Evolutionary conservation across 2,888 invertebrate species (phyloP).

Genomic region (Acleris literana): DNA sequence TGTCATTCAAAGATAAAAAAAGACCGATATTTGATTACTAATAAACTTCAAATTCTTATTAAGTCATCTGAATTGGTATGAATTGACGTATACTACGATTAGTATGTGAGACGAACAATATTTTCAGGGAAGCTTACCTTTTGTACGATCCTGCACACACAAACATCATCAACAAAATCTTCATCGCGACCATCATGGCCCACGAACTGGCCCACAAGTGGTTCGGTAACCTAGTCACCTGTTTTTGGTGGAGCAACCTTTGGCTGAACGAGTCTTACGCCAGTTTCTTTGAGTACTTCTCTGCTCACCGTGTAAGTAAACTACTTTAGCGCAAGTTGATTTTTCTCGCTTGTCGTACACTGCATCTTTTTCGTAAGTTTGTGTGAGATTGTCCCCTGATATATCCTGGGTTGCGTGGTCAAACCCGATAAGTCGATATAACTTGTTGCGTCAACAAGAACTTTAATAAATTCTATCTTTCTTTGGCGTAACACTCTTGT

Average conservation of each 20-base stretch:
- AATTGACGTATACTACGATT: too few species aligned
- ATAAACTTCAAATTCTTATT: too few species aligned
- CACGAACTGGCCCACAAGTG: slow-evolving; percentile 94
- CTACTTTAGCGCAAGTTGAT: background rate
- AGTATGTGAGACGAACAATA: background rate
- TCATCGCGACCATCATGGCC: slow-evolving; percentile 84
- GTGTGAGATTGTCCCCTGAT: too few species aligned
- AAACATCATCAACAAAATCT: slow-evolving; percentile 72
- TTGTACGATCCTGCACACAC: slow-evolving; percentile 74
- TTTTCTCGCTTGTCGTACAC: too few species aligned
- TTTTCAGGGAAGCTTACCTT: slow-evolving; percentile 73
- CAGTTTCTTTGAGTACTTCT: slow-evolving; percentile 88
- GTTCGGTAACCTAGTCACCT: slow-evolving; percentile 92
- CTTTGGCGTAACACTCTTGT: too few species aligned
- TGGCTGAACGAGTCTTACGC: slow-evolving; percentile 90
- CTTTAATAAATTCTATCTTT: too few species aligned
- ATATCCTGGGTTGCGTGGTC: too few species aligned
- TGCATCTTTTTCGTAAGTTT: too few species aligned
- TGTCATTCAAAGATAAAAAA: background rate
- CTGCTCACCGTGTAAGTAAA: slow-evolving; percentile 77
- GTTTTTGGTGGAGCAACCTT: slow-evolving; percentile 89
- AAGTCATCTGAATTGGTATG: too few species aligned
- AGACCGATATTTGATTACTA: background rate
- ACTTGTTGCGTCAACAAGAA: too few species aligned
- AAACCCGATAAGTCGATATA: too few species aligned